Percentiles rank a stretch among this genome's conserved stretches.
Evolutionary conservation across 2,888 invertebrate species (phyloP).

Genomic region (Meloe dianella): DNA sequence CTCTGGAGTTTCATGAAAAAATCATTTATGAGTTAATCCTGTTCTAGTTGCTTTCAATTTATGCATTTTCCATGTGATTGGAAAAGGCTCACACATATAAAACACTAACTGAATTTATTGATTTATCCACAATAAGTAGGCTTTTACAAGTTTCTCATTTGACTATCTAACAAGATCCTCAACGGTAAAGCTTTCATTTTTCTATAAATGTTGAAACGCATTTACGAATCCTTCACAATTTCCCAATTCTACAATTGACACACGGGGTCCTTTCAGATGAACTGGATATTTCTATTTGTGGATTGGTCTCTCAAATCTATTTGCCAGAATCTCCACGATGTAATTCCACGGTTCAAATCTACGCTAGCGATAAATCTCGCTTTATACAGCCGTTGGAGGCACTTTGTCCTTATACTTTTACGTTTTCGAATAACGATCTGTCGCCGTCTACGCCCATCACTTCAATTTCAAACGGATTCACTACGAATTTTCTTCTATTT

Average conservation of each 20-base stretch:
- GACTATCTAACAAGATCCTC: not conserved
- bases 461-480: slow-evolving; percentile 13
- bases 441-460: slow-evolving; percentile 25
- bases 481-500: too few species aligned
- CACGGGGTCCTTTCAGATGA: slow-evolving; percentile 47
- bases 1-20: not conserved
- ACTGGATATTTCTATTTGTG: slow-evolving; percentile 54
- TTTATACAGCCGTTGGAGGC: slow-evolving; percentile 46
- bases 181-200: not conserved
- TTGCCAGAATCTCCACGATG: slow-evolving; percentile 51
- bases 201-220: slow-evolving; percentile 14
- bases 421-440: slow-evolving; percentile 26
- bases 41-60: not conserved
- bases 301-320: slow-evolving; percentile 52
- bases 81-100: not conserved
- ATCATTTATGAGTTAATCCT: not conserved
- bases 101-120: not conserved
- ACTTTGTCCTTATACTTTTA: slow-evolving; percentile 24
- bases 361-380: slow-evolving; percentile 52
- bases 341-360: slow-evolving; percentile 55
- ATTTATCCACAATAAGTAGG: not conserved
- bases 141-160: not conserved
- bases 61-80: not conserved
- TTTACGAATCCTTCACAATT: slow-evolving; percentile 20
- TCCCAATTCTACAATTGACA: slow-evolving; percentile 40